Percentiles rank a stretch among this genome's conserved stretches.
Conservation (phyloP, 1,140 invertebrate species). For the Scaptodrosophila lebanonensis region DNA sequence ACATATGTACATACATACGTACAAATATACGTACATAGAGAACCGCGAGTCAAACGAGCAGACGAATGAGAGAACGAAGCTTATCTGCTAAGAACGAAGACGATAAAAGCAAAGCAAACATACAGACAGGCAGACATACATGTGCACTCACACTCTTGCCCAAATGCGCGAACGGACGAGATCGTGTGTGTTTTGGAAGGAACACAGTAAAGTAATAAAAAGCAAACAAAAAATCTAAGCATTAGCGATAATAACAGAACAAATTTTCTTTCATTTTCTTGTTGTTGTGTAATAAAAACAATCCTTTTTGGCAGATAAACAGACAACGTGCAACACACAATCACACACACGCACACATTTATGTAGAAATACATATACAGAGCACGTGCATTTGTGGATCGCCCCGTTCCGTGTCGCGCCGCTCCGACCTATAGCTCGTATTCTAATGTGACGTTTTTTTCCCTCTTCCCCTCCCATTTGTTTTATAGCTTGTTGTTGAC, state of each 20-base stretch:
- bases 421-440: slow-evolving; percentile 21
- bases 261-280: slow-evolving; percentile 8
- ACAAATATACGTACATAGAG: slow-evolving; percentile 20
- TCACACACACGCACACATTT: neutral
- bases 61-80: slow-evolving; percentile 34
- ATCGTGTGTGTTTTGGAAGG: slow-evolving; percentile 42
- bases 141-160: neutral
- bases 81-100: slow-evolving; percentile 59
- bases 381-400: slow-evolving; percentile 48
- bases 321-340: slow-evolving; percentile 9
- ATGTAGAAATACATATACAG: slow-evolving; percentile 3
- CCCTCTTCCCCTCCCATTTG: slow-evolving; percentile 1
- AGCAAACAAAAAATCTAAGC: no score
- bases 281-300: slow-evolving; percentile 46
- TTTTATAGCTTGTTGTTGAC: slow-evolving; percentile 43
- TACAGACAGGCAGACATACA: slow-evolving; percentile 14
- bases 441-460: slow-evolving; percentile 23
- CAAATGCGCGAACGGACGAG: neutral
- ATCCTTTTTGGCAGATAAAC: slow-evolving; percentile 46
- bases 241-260: no score
- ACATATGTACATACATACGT: slow-evolving; percentile 14
- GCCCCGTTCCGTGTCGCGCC: neutral
- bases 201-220: neutral
- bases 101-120: slow-evolving; percentile 72
- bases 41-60: slow-evolving; percentile 26